phyloP scores from a whole-genome alignment of 2,113 vertebrate genomes.

The Neomonachus schauinslandi region DNA sequence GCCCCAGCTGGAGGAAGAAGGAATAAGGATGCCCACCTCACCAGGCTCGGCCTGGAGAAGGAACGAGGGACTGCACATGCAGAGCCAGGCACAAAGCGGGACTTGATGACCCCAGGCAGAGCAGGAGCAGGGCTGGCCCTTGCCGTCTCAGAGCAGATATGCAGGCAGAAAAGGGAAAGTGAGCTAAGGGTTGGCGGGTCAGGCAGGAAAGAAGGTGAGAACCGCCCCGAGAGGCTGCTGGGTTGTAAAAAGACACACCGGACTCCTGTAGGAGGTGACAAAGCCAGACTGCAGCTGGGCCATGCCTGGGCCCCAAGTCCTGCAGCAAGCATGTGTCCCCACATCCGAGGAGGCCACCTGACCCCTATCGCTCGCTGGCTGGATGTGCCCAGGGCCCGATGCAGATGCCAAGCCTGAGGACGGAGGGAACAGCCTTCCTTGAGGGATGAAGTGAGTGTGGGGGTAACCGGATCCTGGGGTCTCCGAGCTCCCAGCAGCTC shows the following conservation, averaged over 20 bases:
- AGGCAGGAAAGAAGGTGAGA: background rate
- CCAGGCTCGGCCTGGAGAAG: background rate
- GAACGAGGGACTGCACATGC: accelerated
- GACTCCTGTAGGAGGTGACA: background rate
- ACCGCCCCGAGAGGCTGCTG: background rate
- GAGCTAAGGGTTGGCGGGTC: background rate
- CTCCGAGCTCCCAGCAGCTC: background rate
- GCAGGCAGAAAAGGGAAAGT: background rate
- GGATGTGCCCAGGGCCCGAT: background rate
- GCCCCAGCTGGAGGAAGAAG: background rate
- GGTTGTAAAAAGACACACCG: background rate
- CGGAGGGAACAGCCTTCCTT: background rate
- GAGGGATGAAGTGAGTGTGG: too few species aligned
- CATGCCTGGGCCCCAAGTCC: background rate
- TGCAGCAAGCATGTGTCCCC: background rate
- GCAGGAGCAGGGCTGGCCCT: background rate
- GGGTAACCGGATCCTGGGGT: background rate
- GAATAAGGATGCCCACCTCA: background rate
- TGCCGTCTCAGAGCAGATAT: background rate
- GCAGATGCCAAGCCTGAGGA: background rate
- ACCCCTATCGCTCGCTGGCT: background rate
- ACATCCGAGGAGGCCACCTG: background rate
- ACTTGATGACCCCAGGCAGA: accelerated
- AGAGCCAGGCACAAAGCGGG: background rate
- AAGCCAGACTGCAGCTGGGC: background rate